These are phyloP conservation scores for Cheilosia scutellata DNA, from an alignment of 2,888 invertebrate genomes.

Conservation along the genomic window DNA sequence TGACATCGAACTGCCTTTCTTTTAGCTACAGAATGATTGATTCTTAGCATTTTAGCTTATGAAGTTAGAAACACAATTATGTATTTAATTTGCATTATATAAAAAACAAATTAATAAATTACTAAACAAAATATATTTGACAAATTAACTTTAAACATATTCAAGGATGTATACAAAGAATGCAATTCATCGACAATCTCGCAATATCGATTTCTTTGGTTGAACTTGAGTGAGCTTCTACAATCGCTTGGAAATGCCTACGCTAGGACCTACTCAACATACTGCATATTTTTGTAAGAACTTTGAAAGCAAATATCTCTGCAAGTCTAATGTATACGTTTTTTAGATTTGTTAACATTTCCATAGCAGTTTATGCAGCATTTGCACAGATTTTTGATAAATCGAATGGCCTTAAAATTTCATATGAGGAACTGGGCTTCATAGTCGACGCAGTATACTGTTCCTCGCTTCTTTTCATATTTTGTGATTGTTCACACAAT, in stretches of 20 bases:
- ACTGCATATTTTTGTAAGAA: conserved; percentile 87
- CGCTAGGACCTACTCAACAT: conserved; percentile 88
- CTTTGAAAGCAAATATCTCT: not conserved
- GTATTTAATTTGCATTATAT: not conserved
- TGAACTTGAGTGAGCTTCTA: conserved; percentile 87
- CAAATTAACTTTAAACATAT: not conserved
- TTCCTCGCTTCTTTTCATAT: conserved; percentile 86
- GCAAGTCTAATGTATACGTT: not conserved
- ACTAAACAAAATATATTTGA: not conserved
- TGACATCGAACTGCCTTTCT: too few relatives aligned
- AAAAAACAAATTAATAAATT: not conserved
- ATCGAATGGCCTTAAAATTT: conserved; percentile 84
- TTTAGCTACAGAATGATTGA: too few relatives aligned
- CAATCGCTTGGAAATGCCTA: conserved; percentile 89
- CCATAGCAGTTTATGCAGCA: conserved; percentile 88
- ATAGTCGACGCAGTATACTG: conserved; percentile 88
- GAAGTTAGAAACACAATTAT: too few relatives aligned
- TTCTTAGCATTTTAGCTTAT: too few relatives aligned
- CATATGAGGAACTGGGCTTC: conserved; percentile 88
- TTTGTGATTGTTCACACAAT: conserved; percentile 88
- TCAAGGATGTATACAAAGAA: conserved; percentile 86
- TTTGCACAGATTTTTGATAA: conserved; percentile 88
- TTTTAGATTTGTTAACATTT: conserved; percentile 87
- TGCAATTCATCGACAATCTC: conserved; percentile 86
- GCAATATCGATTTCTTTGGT: conserved; percentile 87